These are phyloP conservation scores for Ectropis grisescens DNA, from an alignment of 1,140 invertebrate species.

Conservation along the genomic window DNA sequence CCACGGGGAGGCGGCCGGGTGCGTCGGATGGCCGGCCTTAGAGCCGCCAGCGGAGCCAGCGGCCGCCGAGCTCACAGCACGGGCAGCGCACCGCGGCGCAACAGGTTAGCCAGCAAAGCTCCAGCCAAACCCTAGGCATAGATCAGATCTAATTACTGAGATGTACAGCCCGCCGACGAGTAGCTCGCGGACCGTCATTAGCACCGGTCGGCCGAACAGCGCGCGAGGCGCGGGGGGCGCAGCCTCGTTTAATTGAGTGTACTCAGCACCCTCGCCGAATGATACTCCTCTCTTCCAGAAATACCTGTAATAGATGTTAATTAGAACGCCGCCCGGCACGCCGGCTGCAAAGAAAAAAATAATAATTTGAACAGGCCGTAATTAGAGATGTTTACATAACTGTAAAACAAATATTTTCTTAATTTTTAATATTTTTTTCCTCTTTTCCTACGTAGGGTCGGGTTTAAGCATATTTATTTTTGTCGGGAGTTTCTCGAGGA, in stretches of 20 bases:
- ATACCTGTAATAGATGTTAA: conserved; percentile 67
- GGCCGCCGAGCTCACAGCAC: background rate
- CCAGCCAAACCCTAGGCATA: too few species aligned
- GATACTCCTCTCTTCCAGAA: conserved; percentile 55
- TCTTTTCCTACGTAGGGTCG: conserved; percentile 36
- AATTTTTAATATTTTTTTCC: conserved; percentile 64
- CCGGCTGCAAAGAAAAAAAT: conserved; percentile 49
- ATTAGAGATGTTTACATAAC: conserved; percentile 67
- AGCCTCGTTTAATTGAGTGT: conserved; percentile 57
- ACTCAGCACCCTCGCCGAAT: conserved; percentile 55
- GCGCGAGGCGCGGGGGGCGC: conserved; percentile 17
- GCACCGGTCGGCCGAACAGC: conserved; percentile 2
- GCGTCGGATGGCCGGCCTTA: conserved; percentile 23
- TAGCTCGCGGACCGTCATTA: too few species aligned
- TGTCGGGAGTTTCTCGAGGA: conserved; percentile 35
- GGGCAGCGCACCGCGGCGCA: conserved; percentile 5
- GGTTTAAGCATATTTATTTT: conserved; percentile 66
- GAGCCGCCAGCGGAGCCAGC: conserved; percentile 14
- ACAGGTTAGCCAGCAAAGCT: too few species aligned
- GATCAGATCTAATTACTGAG: too few species aligned
- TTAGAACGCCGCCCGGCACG: conserved; percentile 47
- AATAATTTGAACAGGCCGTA: conserved; percentile 66
- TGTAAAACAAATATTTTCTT: conserved; percentile 66
- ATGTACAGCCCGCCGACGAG: too few species aligned
- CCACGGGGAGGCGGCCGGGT: conserved; percentile 34